A percentile compares a stretch with the other conserved stretches of the same genome.
Conservation (phyloP, 2,797 vertebrate genomes). For the Megalops cyprinoides region DNA sequence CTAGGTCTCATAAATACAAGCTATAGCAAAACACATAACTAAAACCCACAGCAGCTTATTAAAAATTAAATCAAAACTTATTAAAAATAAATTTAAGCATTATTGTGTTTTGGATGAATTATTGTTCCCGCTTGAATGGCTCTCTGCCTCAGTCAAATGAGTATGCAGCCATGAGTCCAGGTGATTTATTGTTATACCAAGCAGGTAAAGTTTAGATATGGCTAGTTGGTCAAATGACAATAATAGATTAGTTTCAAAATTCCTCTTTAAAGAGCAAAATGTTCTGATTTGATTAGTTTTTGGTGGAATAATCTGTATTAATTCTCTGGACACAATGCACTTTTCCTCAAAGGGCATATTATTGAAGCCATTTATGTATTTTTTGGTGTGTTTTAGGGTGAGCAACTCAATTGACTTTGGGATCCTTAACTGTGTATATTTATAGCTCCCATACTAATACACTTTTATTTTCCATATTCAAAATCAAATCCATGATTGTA, state of each 20-base stretch:
- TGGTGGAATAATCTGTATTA: neutral
- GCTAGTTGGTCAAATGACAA: neutral
- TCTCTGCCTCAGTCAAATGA: slow-evolving; percentile 17
- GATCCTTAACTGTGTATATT: no score
- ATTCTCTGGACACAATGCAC: neutral
- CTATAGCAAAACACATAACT: slow-evolving; percentile 12
- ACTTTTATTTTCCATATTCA: no score
- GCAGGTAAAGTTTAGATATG: slow-evolving; percentile 9
- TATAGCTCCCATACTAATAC: no score
- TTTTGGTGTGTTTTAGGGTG: no score
- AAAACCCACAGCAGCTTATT: slow-evolving; percentile 22
- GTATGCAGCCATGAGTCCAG: neutral
- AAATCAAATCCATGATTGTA: no score
- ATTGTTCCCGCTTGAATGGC: neutral
- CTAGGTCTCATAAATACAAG: slow-evolving; percentile 11
- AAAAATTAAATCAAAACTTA: slow-evolving; percentile 24
- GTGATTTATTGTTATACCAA: slow-evolving; percentile 17
- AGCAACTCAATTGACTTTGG: no score
- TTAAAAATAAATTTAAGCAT: slow-evolving; percentile 25
- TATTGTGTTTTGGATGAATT: slow-evolving; percentile 28
- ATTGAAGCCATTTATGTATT: no score
- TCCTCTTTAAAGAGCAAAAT: neutral
- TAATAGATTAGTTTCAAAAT: slow-evolving; percentile 16
- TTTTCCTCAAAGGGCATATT: no score
- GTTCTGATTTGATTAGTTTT: neutral